These are phyloP conservation scores for Pandion haliaetus DNA, from an alignment of 2,113 vertebrate genomes.

Conservation along the genomic window DNA sequence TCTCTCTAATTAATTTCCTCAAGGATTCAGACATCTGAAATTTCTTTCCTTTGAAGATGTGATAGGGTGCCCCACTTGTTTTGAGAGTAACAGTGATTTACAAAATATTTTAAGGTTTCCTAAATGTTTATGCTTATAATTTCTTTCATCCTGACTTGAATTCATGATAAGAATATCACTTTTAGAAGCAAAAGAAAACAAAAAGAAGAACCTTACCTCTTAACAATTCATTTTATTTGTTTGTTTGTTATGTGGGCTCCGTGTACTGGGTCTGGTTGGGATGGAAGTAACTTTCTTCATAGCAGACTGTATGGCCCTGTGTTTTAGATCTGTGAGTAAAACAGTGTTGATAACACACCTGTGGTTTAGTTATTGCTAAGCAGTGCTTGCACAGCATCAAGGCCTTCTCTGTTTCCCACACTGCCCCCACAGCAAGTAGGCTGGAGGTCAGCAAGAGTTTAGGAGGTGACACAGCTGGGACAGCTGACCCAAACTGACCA, in stretches of 20 bases:
- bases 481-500: not conserved
- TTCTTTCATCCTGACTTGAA: not conserved
- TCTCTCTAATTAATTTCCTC: not conserved
- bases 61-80: not conserved
- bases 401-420: not conserved
- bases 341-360: not conserved
- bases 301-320: not conserved
- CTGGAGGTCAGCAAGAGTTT: not conserved
- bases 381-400: not conserved
- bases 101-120: not conserved
- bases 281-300: not conserved
- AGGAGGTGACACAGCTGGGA: not conserved
- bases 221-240: not conserved
- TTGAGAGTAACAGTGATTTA: not conserved
- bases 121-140: not conserved
- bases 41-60: not conserved
- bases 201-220: not conserved
- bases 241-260: not conserved
- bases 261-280: not conserved
- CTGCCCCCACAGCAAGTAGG: accelerated
- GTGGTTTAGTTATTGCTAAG: not conserved
- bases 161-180: not conserved
- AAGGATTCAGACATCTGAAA: not conserved
- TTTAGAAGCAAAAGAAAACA: not conserved
- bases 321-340: not conserved